Evolutionary conservation across 2,888 invertebrate genomes (phyloP).

Genomic region (Melieria omissa): DNA sequence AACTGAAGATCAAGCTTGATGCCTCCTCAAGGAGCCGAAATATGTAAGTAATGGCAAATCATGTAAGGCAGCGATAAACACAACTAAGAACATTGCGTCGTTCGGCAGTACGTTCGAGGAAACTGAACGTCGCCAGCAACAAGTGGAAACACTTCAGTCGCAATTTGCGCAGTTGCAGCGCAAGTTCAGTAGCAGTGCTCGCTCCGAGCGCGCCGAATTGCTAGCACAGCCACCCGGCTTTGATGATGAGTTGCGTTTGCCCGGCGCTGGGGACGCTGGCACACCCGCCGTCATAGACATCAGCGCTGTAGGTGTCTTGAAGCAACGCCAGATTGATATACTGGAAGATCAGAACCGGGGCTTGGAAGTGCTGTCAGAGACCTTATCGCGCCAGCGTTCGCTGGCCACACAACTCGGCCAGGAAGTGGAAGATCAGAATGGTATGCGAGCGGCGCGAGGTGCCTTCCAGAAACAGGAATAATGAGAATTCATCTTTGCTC

Average conservation of each 20-base stretch:
- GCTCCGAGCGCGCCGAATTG: slow-evolving; percentile 43
- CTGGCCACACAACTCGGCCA: slow-evolving; percentile 79
- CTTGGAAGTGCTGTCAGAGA: slow-evolving; percentile 78
- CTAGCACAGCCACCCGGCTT: slow-evolving; percentile 29
- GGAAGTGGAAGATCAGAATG: slow-evolving; percentile 84
- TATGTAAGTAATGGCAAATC: slow-evolving; percentile 37
- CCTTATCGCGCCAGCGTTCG: slow-evolving; percentile 80
- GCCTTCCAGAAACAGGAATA: background rate
- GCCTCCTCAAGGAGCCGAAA: slow-evolving; percentile 59
- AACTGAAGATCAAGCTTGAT: slow-evolving; percentile 71
- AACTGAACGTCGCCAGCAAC: slow-evolving; percentile 72
- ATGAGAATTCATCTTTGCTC: background rate
- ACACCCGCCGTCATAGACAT: slow-evolving; percentile 66
- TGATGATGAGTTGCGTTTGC: slow-evolving; percentile 36
- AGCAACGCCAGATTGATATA: slow-evolving; percentile 71
- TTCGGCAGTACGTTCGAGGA: slow-evolving; percentile 71
- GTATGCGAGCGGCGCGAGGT: slow-evolving; percentile 64
- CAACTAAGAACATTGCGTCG: background rate
- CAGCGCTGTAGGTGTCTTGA: slow-evolving; percentile 67
- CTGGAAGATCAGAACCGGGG: slow-evolving; percentile 81
- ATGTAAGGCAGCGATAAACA: background rate
- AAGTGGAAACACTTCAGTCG: slow-evolving; percentile 72
- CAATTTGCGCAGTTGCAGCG: slow-evolving; percentile 71
- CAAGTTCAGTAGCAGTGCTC: slow-evolving; percentile 49
- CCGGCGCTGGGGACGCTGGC: slow-evolving; percentile 59